A percentile compares a stretch with the other conserved stretches of the same genome.
phyloP scores from a whole-genome alignment of 2,888 invertebrate species.

The Linnaemya vulpina region DNA sequence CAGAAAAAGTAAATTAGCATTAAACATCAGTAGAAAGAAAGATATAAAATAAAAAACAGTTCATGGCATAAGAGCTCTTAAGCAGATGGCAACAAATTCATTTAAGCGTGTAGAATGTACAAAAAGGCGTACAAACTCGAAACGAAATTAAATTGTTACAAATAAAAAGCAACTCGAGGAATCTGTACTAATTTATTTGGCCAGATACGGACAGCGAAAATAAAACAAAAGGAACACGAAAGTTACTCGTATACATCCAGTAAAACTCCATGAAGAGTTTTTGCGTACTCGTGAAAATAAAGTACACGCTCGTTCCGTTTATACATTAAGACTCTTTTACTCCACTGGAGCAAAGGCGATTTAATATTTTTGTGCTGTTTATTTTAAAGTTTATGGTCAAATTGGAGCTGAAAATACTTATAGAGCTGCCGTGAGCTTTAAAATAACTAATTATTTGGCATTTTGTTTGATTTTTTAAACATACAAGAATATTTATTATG shows the following conservation, averaged over 20 bases:
- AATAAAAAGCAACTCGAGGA: slow-evolving; percentile 52
- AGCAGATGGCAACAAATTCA: slow-evolving; percentile 64
- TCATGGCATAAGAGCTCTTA: slow-evolving; percentile 50
- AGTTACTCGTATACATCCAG: neutral
- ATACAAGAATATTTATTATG: too few relatives aligned
- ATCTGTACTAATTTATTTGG: slow-evolving; percentile 64
- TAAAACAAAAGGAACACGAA: neutral
- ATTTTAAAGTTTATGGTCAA: too few relatives aligned
- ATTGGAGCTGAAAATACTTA: too few relatives aligned
- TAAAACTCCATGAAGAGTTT: neutral
- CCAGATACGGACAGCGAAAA: neutral
- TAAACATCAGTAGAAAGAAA: slow-evolving; percentile 42
- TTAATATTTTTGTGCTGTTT: neutral
- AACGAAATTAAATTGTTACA: slow-evolving; percentile 32
- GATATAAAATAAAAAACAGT: slow-evolving; percentile 27
- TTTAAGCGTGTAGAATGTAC: slow-evolving; percentile 58
- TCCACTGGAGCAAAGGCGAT: neutral
- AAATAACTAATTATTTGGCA: too few relatives aligned
- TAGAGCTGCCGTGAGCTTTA: too few relatives aligned
- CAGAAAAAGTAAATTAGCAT: slow-evolving; percentile 66
- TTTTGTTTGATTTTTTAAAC: too few relatives aligned
- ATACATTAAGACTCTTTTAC: neutral
- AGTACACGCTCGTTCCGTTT: neutral
- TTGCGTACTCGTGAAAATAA: neutral
- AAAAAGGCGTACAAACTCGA: slow-evolving; percentile 25